Evolutionary conservation across 1,140 invertebrate genomes (phyloP).

Genomic region (Danaus melanippus): DNA sequence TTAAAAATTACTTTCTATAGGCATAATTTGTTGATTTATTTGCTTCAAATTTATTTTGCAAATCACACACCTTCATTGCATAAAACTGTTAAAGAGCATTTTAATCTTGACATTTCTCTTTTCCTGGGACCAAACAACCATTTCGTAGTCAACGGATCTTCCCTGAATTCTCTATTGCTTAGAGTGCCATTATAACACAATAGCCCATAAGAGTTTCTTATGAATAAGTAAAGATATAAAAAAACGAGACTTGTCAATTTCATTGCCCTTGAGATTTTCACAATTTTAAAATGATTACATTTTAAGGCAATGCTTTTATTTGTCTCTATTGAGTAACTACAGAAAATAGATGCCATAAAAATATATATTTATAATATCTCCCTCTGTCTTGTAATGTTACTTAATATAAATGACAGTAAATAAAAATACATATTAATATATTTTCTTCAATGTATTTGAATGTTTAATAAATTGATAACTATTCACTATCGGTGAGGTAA

Average conservation of each 20-base stretch:
- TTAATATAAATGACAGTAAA: no score
- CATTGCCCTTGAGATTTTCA: constrained; percentile 17
- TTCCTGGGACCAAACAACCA: constrained; percentile 20
- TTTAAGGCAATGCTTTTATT: background rate
- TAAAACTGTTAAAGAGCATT: constrained; percentile 37
- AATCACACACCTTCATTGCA: constrained; percentile 32
- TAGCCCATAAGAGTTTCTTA: constrained; percentile 14
- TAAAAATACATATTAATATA: constrained; percentile 23
- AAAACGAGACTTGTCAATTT: constrained; percentile 6
- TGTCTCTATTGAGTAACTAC: no score
- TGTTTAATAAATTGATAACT: constrained; percentile 65
- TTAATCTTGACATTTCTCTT: constrained; percentile 23
- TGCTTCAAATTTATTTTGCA: background rate
- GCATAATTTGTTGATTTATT: no score
- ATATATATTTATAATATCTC: no score
- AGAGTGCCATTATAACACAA: constrained; percentile 55
- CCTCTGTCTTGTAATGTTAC: no score
- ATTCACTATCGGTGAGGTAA: constrained; percentile 69
- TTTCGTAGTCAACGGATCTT: constrained; percentile 35
- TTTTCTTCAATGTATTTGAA: constrained; percentile 57
- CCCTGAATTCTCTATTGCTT: constrained; percentile 29
- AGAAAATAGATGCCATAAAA: no score
- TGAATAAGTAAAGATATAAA: constrained; percentile 13
- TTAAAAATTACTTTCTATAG: no score
- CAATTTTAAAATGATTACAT: no score